Evolutionary conservation across 2,113 vertebrate genomes (phyloP), one percentile per base, ranked within the genome.

Genomic region (Strix aluco): DNA sequence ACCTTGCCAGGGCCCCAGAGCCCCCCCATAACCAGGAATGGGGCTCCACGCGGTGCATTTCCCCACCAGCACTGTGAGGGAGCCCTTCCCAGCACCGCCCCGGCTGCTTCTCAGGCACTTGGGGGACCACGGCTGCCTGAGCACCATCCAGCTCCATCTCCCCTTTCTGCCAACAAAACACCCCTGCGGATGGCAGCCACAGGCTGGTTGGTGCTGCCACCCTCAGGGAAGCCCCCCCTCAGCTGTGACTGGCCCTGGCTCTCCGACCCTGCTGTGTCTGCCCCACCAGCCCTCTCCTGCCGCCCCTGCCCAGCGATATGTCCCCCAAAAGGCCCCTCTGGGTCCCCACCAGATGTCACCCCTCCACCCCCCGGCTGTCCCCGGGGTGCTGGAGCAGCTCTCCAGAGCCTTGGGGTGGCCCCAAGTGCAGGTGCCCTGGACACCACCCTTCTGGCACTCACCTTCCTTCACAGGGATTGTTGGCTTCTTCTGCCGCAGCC

Each of bases 401-500:
- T 42, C 26, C 55, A 70, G 54, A 44, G 29, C 25, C 22, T 29
- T 14, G 2, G 29, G 40, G 11, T 67, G 26, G 3, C 46, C 55
- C 23, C 40, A 69, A 20, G 20, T 13, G 44, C 4, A 9, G 29
- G 10, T 27, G 15, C 20, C 19, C 46, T 3, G 2, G 20, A 22
- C 18, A 89, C 1, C 1, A 0, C n/a, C 27, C 3, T 0, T 4
- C 14, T 62, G 70, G 58, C 19, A 57, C 98, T 95, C 98, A 99
- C 99, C 99, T 99, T 99, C 99, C 93, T 99, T 99, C 96, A 99
- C 99, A 4, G 99, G 98, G 95, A 99, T 99, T 49, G 99, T 99
- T 0, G 99, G 99, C 77, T 99, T 99, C 98, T 99, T 99, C 98
- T 99, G 98, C 88, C 99, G 98, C 58, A 99, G 98, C 34, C 99